Base-by-base conservation (phyloP, 1,140 invertebrate species). In the fruit fly (Drosophila melanogaster) region DNA sequence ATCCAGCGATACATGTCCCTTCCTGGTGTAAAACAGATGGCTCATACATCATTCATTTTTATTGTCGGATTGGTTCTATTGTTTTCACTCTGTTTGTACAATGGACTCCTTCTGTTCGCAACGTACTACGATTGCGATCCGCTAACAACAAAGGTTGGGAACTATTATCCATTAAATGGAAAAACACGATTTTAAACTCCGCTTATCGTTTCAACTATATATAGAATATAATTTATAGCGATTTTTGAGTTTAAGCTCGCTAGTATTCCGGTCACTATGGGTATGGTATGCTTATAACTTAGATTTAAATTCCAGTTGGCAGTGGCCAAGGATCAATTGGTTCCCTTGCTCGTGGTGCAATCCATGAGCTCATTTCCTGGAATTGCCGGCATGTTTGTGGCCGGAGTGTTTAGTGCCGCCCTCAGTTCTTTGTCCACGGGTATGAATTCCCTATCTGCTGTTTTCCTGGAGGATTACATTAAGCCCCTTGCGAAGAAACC, bases 361-460 rank as follows among this genome's bases (percentile, higher is more conserved):
- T 94, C 96, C 26, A 84, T 97, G 4, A 94, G 96, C 3, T 93
- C 95, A 37, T 93, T 95, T 55, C 95, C 95, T 0, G 96, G 96
- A 1, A 84, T 97, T 26, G 94, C 96, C 1, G 97, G 97, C 37
- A 92, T 98, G 12, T 97, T 97, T 90, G 94, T 97, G 2, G 96
- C 97, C 35, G 96, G 96, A 51, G 95, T 98, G 30, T 97, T 97
- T 84, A 97, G 96, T 91, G 97, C 96, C 15, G 96, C 96, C 26
- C 92, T 98, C 3, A 98, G 97, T 92, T 98, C 98, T 0, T 93
- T 98, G 7, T 98, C 97, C 1, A 98, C 97, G 15, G 97, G 97
- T 33, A 93, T 98, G 17, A 99, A 98, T 86, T 97, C 97, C 0
- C 94, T 98, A 93, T 95, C 98, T 0, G 97, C 98, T 15, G 96